A percentile compares a stretch with the other conserved stretches of the same genome.
phyloP scores from a whole-genome alignment of 2,888 invertebrate genomes.

The Diloba caeruleocephala region DNA sequence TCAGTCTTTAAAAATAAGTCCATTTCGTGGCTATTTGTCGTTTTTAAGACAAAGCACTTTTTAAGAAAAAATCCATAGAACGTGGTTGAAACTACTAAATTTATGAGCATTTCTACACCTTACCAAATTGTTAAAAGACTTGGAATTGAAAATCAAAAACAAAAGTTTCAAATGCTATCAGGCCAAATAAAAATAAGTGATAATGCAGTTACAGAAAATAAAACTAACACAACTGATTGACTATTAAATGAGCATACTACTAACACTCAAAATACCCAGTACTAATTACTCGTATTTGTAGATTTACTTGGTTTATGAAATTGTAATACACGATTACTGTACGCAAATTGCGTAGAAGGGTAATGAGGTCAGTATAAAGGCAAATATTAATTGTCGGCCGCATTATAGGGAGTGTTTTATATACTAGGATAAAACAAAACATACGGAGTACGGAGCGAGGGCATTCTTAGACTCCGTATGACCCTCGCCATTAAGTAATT shows the following conservation, averaged over 20 bases:
- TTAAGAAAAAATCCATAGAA: background rate
- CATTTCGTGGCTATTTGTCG: constrained; percentile 17
- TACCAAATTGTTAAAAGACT: background rate
- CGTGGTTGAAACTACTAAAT: background rate
- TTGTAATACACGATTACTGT: background rate
- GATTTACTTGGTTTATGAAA: background rate
- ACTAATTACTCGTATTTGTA: background rate
- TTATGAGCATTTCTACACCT: background rate
- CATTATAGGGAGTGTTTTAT: constrained; percentile 30
- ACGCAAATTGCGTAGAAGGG: constrained; percentile 12
- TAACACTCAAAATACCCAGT: background rate
- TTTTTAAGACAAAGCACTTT: constrained; percentile 2
- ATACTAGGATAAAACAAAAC: too few relatives aligned
- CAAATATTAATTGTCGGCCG: constrained; percentile 41
- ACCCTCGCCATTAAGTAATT: constrained; percentile 16
- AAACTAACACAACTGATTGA: background rate
- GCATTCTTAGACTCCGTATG: too few relatives aligned
- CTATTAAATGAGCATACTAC: background rate
- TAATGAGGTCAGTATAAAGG: constrained; percentile 38
- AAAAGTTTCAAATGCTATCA: background rate
- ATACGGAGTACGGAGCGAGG: too few relatives aligned
- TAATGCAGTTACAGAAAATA: background rate
- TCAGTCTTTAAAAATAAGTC: constrained; percentile 59
- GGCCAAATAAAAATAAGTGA: background rate
- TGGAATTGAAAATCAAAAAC: background rate